These are phyloP conservation scores for Drosophila bocki DNA, from an alignment of 1,140 invertebrate species.

Conservation along the genomic window DNA sequence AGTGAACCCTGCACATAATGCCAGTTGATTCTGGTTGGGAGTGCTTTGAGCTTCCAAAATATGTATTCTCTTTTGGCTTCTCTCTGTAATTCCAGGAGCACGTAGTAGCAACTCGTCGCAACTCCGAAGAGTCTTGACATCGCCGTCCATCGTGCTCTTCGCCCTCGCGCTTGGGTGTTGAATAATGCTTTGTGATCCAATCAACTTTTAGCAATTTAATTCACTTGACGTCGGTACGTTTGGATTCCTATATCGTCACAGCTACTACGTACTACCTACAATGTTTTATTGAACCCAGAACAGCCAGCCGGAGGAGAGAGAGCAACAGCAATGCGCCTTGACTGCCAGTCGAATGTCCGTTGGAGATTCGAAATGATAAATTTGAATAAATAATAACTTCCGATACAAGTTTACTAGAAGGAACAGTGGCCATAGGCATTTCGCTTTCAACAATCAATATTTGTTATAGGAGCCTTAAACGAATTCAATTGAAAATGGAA, in stretches of 20 bases:
- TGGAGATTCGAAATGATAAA: slow-evolving; percentile 18
- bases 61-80: slow-evolving; percentile 18
- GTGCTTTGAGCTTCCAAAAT: slow-evolving; percentile 38
- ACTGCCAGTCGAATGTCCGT: slow-evolving; percentile 19
- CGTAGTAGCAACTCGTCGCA: slow-evolving; percentile 40
- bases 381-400: slow-evolving; percentile 11
- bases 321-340: slow-evolving; percentile 23
- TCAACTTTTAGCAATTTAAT: slow-evolving; percentile 81
- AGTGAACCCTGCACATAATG: background rate
- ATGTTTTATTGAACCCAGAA: slow-evolving; percentile 77
- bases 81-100: background rate
- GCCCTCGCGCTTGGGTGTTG: slow-evolving; percentile 56
- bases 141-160: slow-evolving; percentile 41
- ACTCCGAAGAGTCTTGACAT: slow-evolving; percentile 58
- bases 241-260: slow-evolving; percentile 48
- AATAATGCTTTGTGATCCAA: slow-evolving; percentile 84
- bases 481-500: slow-evolving; percentile 2
- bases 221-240: slow-evolving; percentile 68
- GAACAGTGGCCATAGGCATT: background rate
- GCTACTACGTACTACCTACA: slow-evolving; percentile 46
- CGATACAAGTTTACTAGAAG: slow-evolving; percentile 1
- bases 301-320: slow-evolving; percentile 2
- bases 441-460: background rate
- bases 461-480: background rate
- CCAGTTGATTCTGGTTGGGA: slow-evolving; percentile 8